phyloP scores from a whole-genome alignment of 2,113 vertebrate genomes.

The Hyla sarda region DNA sequence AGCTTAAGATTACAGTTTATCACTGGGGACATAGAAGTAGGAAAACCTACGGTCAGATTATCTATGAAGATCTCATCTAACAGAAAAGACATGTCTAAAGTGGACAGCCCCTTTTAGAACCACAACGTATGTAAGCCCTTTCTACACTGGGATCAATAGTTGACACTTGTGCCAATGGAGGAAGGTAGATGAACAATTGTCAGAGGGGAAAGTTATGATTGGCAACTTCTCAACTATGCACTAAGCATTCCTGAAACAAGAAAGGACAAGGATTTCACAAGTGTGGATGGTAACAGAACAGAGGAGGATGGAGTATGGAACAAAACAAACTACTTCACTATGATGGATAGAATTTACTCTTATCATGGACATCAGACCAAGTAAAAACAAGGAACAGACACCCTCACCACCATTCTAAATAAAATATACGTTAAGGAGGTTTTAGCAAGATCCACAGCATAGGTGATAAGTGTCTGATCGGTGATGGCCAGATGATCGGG shows the following conservation, averaged over 20 bases:
- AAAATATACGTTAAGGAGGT: too few species aligned
- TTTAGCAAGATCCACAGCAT: too few species aligned
- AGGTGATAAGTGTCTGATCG: too few species aligned
- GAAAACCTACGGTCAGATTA: background rate
- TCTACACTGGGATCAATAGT: background rate
- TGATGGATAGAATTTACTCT: background rate
- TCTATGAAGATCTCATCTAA: background rate
- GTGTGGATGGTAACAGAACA: background rate
- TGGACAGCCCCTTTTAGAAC: background rate
- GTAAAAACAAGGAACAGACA: too few species aligned
- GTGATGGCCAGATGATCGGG: too few species aligned
- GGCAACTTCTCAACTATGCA: slow-evolving; percentile 2
- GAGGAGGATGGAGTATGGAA: background rate
- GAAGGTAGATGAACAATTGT: background rate
- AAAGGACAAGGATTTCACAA: background rate
- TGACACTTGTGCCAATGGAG: background rate
- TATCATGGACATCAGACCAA: background rate
- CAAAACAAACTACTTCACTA: background rate
- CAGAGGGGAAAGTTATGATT: background rate
- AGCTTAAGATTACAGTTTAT: background rate
- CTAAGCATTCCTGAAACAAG: slow-evolving; percentile 4
- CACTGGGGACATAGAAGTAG: background rate
- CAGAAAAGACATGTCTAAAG: background rate
- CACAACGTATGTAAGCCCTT: background rate
- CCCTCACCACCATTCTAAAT: too few species aligned